phyloP scores from a whole-genome alignment of 2,113 vertebrate genomes.

The Oryctolagus cuniculus region DNA sequence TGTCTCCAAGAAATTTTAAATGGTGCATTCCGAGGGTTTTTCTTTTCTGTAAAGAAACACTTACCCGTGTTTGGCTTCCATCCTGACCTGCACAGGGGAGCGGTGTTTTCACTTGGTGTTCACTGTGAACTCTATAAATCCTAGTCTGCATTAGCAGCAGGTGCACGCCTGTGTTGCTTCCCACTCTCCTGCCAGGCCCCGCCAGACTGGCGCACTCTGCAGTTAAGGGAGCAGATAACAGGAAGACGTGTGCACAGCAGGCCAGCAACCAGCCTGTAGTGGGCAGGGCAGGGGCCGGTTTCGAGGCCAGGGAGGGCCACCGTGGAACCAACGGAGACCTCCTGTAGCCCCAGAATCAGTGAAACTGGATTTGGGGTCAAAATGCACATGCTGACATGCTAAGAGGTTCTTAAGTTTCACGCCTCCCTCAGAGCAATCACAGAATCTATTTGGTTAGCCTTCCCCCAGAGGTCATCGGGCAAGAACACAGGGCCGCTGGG shows the following conservation, averaged over 20 bases:
- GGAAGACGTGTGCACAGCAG: neutral
- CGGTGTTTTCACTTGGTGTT: neutral
- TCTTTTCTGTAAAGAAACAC: neutral
- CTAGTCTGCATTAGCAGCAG: neutral
- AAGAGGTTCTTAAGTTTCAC: neutral
- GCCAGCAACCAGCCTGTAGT: neutral
- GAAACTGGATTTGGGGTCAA: neutral
- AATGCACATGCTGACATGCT: neutral
- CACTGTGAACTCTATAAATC: neutral
- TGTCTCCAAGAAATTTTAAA: no score
- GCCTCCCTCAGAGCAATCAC: no score
- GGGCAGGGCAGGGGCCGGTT: neutral
- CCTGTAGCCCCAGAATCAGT: neutral
- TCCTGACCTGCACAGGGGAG: neutral
- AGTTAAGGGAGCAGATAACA: neutral
- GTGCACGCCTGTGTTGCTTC: neutral
- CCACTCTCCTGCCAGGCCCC: neutral
- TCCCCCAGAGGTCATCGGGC: neutral
- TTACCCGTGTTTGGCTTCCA: neutral
- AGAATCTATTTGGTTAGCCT: neutral
- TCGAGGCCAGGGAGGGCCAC: neutral
- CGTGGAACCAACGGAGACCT: neutral
- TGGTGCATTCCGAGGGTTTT: neutral
- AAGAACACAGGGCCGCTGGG: accelerated
- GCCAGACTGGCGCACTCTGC: neutral